phyloP scores from a whole-genome alignment of 2,113 vertebrate genomes.

The Propithecus coquereli region DNA sequence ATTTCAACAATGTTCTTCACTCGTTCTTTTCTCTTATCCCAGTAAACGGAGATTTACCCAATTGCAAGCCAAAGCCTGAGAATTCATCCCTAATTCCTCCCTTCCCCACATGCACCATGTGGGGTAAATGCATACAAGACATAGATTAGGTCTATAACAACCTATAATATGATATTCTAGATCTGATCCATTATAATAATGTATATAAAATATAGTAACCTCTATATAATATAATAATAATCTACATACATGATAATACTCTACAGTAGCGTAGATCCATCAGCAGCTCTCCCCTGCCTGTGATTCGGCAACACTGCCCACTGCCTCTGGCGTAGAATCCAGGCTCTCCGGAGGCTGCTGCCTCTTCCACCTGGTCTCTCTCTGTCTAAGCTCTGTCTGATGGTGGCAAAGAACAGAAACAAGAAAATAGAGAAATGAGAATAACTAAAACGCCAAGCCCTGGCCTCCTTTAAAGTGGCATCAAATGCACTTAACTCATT shows the following conservation, averaged over 20 bases:
- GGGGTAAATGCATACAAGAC: background rate
- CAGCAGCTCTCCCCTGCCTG: too few species aligned
- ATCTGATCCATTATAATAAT: background rate
- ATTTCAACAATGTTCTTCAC: background rate
- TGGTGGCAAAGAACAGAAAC: background rate
- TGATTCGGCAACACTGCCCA: background rate
- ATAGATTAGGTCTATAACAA: background rate
- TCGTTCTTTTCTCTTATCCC: background rate
- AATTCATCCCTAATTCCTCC: background rate
- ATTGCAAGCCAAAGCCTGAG: background rate
- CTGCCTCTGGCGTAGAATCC: background rate
- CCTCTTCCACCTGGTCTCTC: background rate
- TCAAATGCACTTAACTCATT: background rate
- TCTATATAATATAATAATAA: background rate
- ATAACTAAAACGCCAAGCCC: background rate
- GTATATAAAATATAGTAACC: background rate
- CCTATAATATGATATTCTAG: background rate
- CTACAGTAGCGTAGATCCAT: too few species aligned
- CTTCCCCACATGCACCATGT: background rate
- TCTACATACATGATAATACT: too few species aligned
- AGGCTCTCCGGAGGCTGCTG: background rate
- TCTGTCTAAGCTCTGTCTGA: background rate
- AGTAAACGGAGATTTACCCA: background rate
- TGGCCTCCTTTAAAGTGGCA: background rate
- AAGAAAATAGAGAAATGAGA: background rate